Evolutionary conservation across 2,113 vertebrate species (phyloP).

Genomic region (Silurus asotus): DNA sequence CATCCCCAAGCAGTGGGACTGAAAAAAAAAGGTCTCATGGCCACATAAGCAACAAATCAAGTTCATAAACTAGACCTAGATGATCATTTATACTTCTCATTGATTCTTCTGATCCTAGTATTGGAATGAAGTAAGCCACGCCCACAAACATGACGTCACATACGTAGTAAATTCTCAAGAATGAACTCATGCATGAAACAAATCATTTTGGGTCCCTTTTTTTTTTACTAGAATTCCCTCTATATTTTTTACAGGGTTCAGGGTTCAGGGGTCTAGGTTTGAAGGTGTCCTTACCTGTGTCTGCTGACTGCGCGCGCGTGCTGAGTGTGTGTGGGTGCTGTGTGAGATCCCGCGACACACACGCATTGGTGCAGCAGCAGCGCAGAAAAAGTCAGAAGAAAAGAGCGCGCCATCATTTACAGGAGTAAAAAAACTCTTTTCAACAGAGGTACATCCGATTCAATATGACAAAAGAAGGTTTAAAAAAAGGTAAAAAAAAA

Average conservation of each 20-base stretch:
- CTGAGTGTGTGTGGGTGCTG: slow-evolving; percentile 39
- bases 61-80: too few species aligned
- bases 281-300: slow-evolving; percentile 67
- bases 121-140: too few species aligned
- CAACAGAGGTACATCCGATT: background rate
- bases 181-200: background rate
- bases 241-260: background rate
- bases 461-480: too few species aligned
- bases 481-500: background rate
- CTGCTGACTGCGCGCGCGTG: slow-evolving; percentile 69
- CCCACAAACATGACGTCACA: background rate
- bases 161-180: background rate
- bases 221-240: background rate
- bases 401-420: slow-evolving; percentile 58
- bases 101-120: too few species aligned
- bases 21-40: background rate
- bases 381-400: slow-evolving; percentile 56
- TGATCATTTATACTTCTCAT: too few species aligned
- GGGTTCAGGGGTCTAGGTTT: background rate
- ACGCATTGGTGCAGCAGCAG: slow-evolving; percentile 46
- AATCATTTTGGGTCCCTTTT: background rate
- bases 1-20: too few species aligned
- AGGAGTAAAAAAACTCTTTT: background rate
- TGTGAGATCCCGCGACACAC: slow-evolving; percentile 63
- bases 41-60: too few species aligned